Base-by-base conservation (phyloP, 1,140 invertebrate species). In the Aphaenogaster ashmeadi region DNA sequence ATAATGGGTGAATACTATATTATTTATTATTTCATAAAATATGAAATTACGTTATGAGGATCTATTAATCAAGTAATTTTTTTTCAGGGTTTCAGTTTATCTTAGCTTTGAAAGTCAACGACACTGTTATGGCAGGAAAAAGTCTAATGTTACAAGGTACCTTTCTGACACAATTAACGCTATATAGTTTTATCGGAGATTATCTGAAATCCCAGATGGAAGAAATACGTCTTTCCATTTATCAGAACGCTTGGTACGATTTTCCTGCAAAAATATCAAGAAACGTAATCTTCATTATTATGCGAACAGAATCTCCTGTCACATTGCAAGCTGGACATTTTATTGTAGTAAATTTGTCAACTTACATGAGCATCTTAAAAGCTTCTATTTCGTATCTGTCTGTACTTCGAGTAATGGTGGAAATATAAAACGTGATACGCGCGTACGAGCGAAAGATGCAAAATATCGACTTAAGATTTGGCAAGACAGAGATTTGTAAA, bases 371-470 rank as follows among this genome's bases (percentile, higher is more conserved):
- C 18, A 90, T 90, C 5, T 1, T 90, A 5, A 90, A 86, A 58
- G 64, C 89, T 0, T 90, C 89, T 44, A 36, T 90, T 64, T 90
- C 89, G 15, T 91, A 91, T 15, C n/a, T 91, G 0, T 91, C 90
- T 5, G 77, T 91, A 33, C 64, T 91, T 1, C 89, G 89, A 4
- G 69, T 90, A 33, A 91, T 91, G 89, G 4, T 91, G 5, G 75
- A 69, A 18, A 3, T 47, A n/a, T 80, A 67, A 27, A 67, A 66
- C 27, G 38, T 21, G 36, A 54, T 1, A 62, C 1, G n/a, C n/a
- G n/a, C n/a, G 4, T 21, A 21, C 15, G 11, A 52, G 2, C 21
- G 2, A 50, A 41, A 15, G 7, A 52, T 13, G n/a, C 15, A 8
- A 11, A 52, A 50, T 41, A 41, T 21, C 6, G 58, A 8, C 1